Percentiles rank a stretch among this genome's conserved stretches.
These are phyloP conservation scores for Progne subis DNA, from an alignment of 2,113 vertebrate species.

Conservation along the genomic window DNA sequence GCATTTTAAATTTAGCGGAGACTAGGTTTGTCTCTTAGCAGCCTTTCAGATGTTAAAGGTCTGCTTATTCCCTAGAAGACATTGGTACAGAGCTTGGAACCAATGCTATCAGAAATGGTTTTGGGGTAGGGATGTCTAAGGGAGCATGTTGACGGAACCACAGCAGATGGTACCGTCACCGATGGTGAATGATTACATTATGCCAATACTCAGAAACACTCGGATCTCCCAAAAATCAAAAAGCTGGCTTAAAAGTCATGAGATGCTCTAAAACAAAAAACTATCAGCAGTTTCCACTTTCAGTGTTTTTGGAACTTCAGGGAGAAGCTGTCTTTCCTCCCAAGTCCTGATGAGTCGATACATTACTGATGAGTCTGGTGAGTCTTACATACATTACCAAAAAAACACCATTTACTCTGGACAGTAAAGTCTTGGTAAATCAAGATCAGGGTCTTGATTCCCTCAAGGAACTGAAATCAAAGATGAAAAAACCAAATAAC, in stretches of 20 bases:
- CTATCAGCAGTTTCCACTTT: background rate
- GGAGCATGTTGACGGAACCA: background rate
- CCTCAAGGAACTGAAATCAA: slow-evolving; percentile 22
- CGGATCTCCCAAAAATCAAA: background rate
- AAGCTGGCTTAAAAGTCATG: background rate
- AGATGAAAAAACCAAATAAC: slow-evolving; percentile 5
- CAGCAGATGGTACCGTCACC: background rate
- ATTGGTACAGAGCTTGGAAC: background rate
- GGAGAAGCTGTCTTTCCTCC: background rate
- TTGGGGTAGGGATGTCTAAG: background rate
- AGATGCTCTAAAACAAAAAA: background rate
- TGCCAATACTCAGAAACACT: background rate
- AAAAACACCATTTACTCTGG: background rate
- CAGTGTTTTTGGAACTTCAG: background rate
- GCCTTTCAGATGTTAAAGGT: background rate
- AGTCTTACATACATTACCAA: background rate
- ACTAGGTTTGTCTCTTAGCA: background rate
- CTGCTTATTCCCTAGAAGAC: background rate
- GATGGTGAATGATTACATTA: background rate
- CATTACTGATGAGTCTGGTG: background rate
- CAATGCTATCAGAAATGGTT: background rate
- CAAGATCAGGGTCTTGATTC: background rate
- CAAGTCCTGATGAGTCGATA: background rate
- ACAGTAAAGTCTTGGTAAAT: background rate
- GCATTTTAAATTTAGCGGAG: background rate